phyloP scores from a whole-genome alignment of 1,140 invertebrate species.

The Ridgeia piscesae region DNA sequence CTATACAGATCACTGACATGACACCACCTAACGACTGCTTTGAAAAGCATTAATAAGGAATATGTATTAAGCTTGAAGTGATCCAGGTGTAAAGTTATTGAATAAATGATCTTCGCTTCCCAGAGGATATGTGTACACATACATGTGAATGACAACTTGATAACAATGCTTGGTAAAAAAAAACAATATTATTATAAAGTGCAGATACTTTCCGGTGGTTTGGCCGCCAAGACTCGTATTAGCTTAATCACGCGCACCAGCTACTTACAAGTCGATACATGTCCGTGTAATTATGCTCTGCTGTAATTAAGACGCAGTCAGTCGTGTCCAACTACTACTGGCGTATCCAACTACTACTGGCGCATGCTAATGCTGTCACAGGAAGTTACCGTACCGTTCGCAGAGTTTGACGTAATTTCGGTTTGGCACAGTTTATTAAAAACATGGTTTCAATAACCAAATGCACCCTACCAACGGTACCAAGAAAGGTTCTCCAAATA shows the following conservation, averaged over 20 bases:
- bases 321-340: neutral
- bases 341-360: neutral
- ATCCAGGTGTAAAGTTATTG: no score
- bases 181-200: neutral
- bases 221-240: neutral
- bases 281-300: neutral
- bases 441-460: neutral
- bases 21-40: no score
- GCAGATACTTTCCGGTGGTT: neutral
- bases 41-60: no score
- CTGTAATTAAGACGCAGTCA: neutral
- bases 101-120: no score
- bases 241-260: neutral
- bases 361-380: neutral
- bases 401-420: neutral
- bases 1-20: no score
- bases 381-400: neutral
- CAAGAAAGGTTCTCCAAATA: neutral
- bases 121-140: no score
- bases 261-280: neutral
- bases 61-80: no score
- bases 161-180: neutral
- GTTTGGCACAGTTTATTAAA: neutral
- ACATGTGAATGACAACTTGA: no score
- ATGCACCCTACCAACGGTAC: neutral